phyloP scores from a whole-genome alignment of 2,888 invertebrate genomes.

The Lysandra coridon region DNA sequence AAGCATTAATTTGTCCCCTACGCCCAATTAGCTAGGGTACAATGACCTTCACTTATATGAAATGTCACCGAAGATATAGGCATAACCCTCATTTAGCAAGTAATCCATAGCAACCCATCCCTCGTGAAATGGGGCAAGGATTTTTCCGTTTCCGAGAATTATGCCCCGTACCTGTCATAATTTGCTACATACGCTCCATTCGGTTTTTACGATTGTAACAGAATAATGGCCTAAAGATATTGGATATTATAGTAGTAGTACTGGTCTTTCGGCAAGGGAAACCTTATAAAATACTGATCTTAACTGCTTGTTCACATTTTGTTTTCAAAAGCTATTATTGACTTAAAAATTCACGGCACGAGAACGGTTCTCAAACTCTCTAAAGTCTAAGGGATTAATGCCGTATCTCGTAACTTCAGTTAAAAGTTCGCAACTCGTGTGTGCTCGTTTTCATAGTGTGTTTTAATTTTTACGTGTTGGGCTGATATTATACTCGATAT shows the following conservation, averaged over 20 bases:
- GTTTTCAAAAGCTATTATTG: too few species aligned
- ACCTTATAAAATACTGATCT: too few species aligned
- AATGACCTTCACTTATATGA: not conserved
- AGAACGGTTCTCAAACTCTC: too few species aligned
- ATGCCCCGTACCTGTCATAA: conserved; percentile 1
- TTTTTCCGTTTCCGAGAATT: not conserved
- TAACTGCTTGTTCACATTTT: too few species aligned
- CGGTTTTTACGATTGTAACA: not conserved
- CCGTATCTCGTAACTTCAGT: too few species aligned
- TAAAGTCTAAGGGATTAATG: too few species aligned
- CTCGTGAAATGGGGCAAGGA: not conserved
- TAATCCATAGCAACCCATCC: not conserved
- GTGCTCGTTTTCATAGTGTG: too few species aligned
- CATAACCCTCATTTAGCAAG: not conserved
- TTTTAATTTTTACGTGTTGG: too few species aligned
- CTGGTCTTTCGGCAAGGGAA: too few species aligned
- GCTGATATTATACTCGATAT: too few species aligned
- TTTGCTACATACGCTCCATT: not conserved
- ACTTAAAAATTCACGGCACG: too few species aligned
- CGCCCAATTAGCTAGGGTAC: not conserved
- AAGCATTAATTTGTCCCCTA: not conserved
- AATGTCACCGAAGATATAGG: conserved; percentile 2
- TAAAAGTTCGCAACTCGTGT: too few species aligned
- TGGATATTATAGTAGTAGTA: not conserved
- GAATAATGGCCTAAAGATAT: not conserved